Base-by-base conservation (phyloP, 2,113 vertebrate species). In the Trogon melanurus region DNA sequence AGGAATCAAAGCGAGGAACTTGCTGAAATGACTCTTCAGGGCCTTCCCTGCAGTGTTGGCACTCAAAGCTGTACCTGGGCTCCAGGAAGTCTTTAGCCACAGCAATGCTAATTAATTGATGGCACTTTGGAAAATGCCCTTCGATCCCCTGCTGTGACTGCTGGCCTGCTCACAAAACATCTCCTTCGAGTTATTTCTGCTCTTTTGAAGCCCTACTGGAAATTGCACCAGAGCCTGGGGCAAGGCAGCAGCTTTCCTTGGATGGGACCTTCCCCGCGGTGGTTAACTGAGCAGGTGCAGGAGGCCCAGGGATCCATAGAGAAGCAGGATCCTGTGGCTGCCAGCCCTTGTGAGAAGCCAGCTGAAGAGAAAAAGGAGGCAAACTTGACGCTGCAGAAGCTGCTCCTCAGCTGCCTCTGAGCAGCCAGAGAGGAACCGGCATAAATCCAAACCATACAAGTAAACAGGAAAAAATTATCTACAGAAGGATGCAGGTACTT, bases 91-190 rank as follows among this genome's bases (percentile, higher is more conserved):
- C 92, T 82, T 91, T 41, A 94, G 73, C 62, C 53, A 74, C n/a
- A 30, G 71, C 53, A 60, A 73, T 23, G 1, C 41, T 94, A 82
- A 94, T 88, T 96, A 97, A 90, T 45, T 69, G 88, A 85, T 71
- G 60, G 70, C 53, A 48, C 67, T 94, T 82, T 38, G 62, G 73
- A 95, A 96, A 96, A 90, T n/a, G 75, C 81, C 62, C 62, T 95
- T 96, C 94, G 71, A 30, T 88, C 36, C 22, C 87, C 92, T 73
- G 89, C 90, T 91, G 89, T 72, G 88, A 50, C 34, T 62, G 66
- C 65, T 75, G 79, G 69, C 88, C 3, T 38, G 54, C 53, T 80
- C 51, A 54, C 86, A 80, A 7, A 72, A 85, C 70, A 56, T 73
- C 67, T 89, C 73, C 65, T 81, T 89, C 6, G 6, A 78, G 88